These are phyloP conservation scores for Siniperca scherzeri DNA, from an alignment of 2,797 vertebrate genomes.

Conservation along the genomic window DNA sequence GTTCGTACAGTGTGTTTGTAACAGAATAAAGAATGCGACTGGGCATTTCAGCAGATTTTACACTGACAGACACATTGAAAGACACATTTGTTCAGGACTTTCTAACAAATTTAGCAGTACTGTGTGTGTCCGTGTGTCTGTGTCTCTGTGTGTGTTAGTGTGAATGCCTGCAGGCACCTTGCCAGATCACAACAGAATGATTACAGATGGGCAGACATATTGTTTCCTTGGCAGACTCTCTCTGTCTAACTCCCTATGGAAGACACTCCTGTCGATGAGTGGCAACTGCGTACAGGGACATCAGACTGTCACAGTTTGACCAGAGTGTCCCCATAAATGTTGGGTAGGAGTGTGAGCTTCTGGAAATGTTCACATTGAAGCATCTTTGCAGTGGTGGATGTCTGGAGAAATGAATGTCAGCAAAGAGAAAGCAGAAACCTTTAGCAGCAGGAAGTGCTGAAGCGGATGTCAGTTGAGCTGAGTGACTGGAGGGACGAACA, in stretches of 20 bases:
- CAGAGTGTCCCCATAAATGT: not conserved
- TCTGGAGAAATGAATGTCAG: not conserved
- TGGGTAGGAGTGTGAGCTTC: accelerated
- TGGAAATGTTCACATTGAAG: not conserved
- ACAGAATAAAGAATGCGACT: not conserved
- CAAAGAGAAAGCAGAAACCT: not conserved
- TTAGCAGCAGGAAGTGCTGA: not conserved
- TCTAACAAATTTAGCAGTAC: not conserved
- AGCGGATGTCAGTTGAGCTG: not conserved
- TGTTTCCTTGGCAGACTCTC: slow-evolving; percentile 14
- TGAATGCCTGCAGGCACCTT: slow-evolving; percentile 2
- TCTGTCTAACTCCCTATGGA: not conserved
- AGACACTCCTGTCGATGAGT: not conserved
- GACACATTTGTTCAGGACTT: not conserved
- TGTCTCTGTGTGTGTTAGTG: not conserved
- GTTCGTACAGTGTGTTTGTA: not conserved
- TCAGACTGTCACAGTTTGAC: not conserved
- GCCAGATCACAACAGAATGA: slow-evolving; percentile 1
- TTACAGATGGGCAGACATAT: slow-evolving; percentile 14
- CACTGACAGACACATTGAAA: not conserved
- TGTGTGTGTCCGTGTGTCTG: not conserved
- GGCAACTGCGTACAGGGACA: not conserved
- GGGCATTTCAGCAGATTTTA: not conserved
- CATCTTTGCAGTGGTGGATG: not conserved
- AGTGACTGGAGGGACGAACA: too few relatives aligned